These are phyloP conservation scores for Xylota sylvarum DNA, from an alignment of 2,888 invertebrate species.

Conservation along the genomic window DNA sequence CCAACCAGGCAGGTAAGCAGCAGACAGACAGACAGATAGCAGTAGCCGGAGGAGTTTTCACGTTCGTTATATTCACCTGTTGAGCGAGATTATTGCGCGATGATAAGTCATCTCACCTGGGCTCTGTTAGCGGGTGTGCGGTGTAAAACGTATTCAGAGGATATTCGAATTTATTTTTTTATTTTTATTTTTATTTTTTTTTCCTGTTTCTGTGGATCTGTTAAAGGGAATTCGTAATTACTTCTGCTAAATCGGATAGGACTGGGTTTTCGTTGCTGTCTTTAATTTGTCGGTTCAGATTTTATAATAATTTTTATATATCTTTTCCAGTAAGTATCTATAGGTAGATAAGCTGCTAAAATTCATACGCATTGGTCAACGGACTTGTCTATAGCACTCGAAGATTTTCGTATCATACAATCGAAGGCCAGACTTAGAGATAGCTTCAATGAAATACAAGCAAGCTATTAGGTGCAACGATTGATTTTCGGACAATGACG, in stretches of 20 bases:
- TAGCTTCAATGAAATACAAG: too few species aligned
- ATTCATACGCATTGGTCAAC: too few species aligned
- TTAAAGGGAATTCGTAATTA: conserved; percentile 70
- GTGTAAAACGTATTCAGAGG: conserved; percentile 10
- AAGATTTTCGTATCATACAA: too few species aligned
- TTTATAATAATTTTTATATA: conserved; percentile 28
- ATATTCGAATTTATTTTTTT: too few species aligned
- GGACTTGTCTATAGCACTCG: too few species aligned
- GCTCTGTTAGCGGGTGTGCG: conserved; percentile 35
- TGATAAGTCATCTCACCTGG: conserved; percentile 76
- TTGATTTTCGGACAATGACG: too few species aligned
- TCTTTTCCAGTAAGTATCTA: not conserved
- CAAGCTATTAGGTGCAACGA: too few species aligned
- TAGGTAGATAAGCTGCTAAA: too few species aligned
- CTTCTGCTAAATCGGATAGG: conserved; percentile 69
- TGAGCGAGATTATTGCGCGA: conserved; percentile 74
- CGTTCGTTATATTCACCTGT: conserved; percentile 77
- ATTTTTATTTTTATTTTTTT: not conserved
- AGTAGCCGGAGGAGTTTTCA: conserved; percentile 77
- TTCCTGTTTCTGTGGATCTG: conserved; percentile 16
- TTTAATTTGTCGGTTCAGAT: conserved; percentile 69
- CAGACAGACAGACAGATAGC: conserved; percentile 68
- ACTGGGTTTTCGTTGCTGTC: conserved; percentile 55
- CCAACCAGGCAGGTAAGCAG: conserved; percentile 27
- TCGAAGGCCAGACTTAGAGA: too few species aligned